Conservation (phyloP, 2,113 vertebrate species). For the Glaucomys volans region DNA sequence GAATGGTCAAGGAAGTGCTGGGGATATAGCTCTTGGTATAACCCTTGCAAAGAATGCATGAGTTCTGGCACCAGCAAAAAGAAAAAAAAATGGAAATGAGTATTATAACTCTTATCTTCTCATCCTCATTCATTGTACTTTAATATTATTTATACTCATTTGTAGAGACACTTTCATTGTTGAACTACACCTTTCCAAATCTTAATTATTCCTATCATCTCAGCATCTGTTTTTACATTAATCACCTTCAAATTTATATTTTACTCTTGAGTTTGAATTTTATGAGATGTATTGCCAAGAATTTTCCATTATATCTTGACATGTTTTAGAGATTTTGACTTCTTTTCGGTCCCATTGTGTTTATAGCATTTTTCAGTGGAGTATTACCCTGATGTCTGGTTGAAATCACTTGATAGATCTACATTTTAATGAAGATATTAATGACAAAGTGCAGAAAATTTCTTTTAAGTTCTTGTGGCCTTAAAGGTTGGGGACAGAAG, state of each 20-base stretch:
- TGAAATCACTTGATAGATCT: conserved; percentile 46
- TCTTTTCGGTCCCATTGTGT: background rate
- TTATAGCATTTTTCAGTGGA: background rate
- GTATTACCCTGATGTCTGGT: background rate
- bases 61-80: too few species aligned
- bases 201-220: background rate
- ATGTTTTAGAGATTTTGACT: background rate
- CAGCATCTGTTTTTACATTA: background rate
- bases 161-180: background rate
- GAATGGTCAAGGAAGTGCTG: background rate
- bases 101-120: background rate
- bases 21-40: too few species aligned
- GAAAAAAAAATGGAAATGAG: background rate
- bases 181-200: conserved; percentile 23
- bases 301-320: background rate
- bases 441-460: background rate
- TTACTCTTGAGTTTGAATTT: conserved; percentile 29
- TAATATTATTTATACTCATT: background rate
- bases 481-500: background rate
- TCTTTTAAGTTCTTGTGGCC: background rate
- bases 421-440: conserved; percentile 21
- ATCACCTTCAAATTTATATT: conserved; percentile 38
- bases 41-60: too few species aligned
- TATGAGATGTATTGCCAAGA: background rate
- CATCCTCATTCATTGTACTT: background rate